Base-by-base conservation (phyloP, 1,140 invertebrate genomes). In the Zeugodacus cucurbitae region DNA sequence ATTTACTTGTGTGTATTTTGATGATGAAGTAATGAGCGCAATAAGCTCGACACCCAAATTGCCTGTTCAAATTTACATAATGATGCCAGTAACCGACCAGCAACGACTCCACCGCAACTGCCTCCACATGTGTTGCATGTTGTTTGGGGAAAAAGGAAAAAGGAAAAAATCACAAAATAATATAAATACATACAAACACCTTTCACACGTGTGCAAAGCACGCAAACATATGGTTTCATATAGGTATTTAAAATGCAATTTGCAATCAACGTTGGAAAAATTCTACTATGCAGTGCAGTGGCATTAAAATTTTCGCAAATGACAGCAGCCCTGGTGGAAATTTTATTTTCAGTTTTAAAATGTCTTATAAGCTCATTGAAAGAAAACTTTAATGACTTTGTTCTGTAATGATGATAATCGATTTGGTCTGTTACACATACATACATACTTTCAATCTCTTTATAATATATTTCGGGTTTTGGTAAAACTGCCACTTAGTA, bases 1-100 rank as follows among this genome's bases (percentile, higher is more conserved):
- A 32, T 67, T 17, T 67, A 67, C 7, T 62, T 62, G 58, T 67
- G 14, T 67, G 64, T 67, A 32, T 67, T 67, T 67, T 74, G 70
- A 74, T 44, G 70, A 41, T 44, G 37, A 41, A 17, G 34, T 74
- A 74, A 74, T 74, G 70, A 74, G 29, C 32, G 17, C 34, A 74
- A 74, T 74, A 41, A 74, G 70, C 70, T 74, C 70, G 8, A 41
- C 70, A 74, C 70, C 37, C 34, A 74, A 74, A 74, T 74, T 41
- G 44, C 70, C 70, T 74, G 20, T n/a, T 74, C n/a, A 74, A 74
- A 74, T 41, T 74, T 29, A 74, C 70, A 41, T 74, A 74, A 74
- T 74, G 32, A 8, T 22, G 3, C 34, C 20, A 74, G 14, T 5
- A 74, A 74, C 32, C n/a, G 14, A 41, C 34, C 14, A 32, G 10